Evolutionary conservation across 2,888 invertebrate species (phyloP), one percentile per base, ranked within the genome.

Genomic region (Eledone cirrhosa): DNA sequence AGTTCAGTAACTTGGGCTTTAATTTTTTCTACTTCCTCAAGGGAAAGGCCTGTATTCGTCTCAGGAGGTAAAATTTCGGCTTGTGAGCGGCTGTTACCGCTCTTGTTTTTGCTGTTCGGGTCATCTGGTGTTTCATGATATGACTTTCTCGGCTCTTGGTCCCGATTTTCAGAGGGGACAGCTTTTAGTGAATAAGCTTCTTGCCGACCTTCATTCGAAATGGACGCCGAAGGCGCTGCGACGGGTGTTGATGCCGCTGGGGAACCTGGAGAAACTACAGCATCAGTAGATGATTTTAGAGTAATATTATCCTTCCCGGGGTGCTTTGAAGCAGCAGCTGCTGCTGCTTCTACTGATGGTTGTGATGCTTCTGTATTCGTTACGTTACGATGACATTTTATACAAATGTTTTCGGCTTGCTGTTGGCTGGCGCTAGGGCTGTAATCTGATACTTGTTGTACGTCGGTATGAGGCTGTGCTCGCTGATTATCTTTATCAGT

Each of bases 1-100:
- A 87, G 86, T 33, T 81, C 80, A 11, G 80, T 59, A 31, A 88
- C 79, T 78, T 86, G 84, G 59, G 79, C 78, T 80, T 79, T 85
- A 74, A 86, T 48, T 63, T 75, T 80, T 74, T n/a, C 27, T 77
- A n/a, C 48, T 78, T 48, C 76, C 76, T 76, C 47, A 24, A 48
- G 47, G 29, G 47, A 47, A 48, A 48, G 48, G 19, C 48, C 76
- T 24, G 24, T 48, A 48, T 47, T 48, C 48, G 76, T 27, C 29
- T 76, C 48, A 33, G 76, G 24, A 41, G 76, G 48, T 48, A 29
- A 27, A 47, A 48, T 47, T 48, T 76, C 48, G 19, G 48, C 33
- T 29, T 47, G 47, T 48, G 76, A 76, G 76, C 76, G n/a, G 16
- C 48, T 48, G 24, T 24, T n/a, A 24, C 76, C 41, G 24, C 48